Conservation (phyloP, 2,113 vertebrate genomes). For the Cichladusa arquata region DNA sequence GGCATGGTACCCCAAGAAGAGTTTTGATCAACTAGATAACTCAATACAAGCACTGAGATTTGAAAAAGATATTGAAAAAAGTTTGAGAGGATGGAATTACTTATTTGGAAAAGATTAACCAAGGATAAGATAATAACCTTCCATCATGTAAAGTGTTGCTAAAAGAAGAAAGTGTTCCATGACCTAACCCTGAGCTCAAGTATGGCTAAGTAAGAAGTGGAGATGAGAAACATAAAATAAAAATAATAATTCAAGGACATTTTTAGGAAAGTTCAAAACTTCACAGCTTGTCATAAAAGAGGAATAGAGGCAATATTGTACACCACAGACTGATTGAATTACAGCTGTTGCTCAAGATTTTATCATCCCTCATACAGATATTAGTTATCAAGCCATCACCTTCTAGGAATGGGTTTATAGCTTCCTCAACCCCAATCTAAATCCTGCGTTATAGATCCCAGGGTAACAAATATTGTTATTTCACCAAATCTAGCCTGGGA, state of each 20-base stretch:
- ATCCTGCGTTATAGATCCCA: neutral
- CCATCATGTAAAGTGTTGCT: neutral
- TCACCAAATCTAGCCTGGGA: neutral
- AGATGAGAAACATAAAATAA: neutral
- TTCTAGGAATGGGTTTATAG: neutral
- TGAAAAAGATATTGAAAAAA: neutral
- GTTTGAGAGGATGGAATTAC: neutral
- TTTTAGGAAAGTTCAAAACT: neutral
- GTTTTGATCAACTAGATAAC: neutral
- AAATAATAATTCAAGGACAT: neutral
- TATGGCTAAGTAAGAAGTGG: neutral
- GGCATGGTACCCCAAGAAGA: neutral
- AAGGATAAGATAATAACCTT: neutral
- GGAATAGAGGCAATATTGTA: neutral
- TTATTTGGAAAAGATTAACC: neutral
- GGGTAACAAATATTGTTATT: neutral
- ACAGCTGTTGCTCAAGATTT: neutral
- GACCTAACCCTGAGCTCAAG: neutral
- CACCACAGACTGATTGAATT: neutral
- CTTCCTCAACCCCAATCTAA: neutral
- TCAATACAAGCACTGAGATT: neutral
- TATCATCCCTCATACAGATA: neutral
- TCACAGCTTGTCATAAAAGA: neutral
- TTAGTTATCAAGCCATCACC: neutral
- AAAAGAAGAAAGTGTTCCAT: neutral